Conservation (phyloP, 1,140 invertebrate species). For the Apis mellifera region DNA sequence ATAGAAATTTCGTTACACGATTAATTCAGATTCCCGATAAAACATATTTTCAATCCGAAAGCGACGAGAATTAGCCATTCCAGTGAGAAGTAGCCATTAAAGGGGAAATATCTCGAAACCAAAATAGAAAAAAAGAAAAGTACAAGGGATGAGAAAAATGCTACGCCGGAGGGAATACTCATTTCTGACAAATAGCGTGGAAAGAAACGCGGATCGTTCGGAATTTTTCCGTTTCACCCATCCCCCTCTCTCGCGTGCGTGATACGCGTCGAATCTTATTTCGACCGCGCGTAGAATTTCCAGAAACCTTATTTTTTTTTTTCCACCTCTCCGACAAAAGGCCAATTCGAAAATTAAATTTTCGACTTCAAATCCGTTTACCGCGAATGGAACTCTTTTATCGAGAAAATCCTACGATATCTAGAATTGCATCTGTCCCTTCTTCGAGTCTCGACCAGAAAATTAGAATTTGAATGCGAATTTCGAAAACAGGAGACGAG, state of each 20-base stretch:
- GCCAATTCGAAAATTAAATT: slow-evolving; percentile 17
- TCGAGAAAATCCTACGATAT: background rate
- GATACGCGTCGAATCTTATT: slow-evolving; percentile 36
- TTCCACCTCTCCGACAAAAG: background rate
- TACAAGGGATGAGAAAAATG: background rate
- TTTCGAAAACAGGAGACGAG: no score
- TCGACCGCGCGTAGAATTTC: background rate
- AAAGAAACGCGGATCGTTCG: slow-evolving; percentile 41
- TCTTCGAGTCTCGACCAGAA: background rate
- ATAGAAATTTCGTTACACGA: background rate
- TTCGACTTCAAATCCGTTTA: no score
- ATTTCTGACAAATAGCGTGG: slow-evolving; percentile 57
- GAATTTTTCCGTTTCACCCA: slow-evolving; percentile 61
- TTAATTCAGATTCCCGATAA: background rate
- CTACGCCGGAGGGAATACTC: slow-evolving; percentile 13
- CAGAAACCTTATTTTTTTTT: background rate
- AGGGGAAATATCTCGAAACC: background rate
- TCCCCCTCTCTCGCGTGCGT: slow-evolving; percentile 11
- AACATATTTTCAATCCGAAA: no score
- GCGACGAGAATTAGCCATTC: background rate
- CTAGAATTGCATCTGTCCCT: background rate
- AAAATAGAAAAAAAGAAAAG: no score
- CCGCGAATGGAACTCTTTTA: background rate
- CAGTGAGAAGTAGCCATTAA: background rate
- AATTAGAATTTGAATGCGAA: slow-evolving; percentile 19